These are phyloP conservation scores for Pogonomyrmex californicus DNA, from an alignment of 1,140 invertebrate species.

Conservation along the genomic window DNA sequence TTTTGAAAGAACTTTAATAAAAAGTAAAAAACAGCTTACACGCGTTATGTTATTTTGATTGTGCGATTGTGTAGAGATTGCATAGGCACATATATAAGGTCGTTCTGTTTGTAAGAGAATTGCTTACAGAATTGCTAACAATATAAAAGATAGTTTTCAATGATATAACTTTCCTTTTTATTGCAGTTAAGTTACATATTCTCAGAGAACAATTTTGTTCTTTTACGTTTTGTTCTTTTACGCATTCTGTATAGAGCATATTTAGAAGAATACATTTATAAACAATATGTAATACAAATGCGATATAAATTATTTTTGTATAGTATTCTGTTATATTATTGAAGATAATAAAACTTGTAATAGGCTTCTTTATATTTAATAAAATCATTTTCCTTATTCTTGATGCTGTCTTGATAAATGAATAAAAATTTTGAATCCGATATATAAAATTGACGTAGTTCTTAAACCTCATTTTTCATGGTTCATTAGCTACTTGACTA, in stretches of 20 bases:
- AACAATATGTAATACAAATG: not conserved
- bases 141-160: not conserved
- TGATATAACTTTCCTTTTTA: not conserved
- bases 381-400: not conserved
- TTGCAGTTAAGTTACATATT: not conserved
- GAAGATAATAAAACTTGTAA: not conserved
- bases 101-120: not conserved
- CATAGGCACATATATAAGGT: not conserved
- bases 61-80: not conserved
- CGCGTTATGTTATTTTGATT: not conserved
- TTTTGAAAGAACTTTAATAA: not conserved
- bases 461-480: not conserved
- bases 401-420: not conserved
- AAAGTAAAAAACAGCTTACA: slow-evolving; percentile 5
- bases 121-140: not conserved
- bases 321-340: not conserved
- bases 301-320: not conserved
- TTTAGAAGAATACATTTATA: not conserved
- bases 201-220: not conserved
- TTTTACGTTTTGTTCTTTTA: not conserved
- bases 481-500: not conserved
- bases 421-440: not conserved
- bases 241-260: not conserved
- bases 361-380: not conserved
- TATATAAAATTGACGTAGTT: not conserved